Evolutionary conservation across 1,140 invertebrate genomes (phyloP), one percentile per base, ranked within the genome.

Genomic region (Nasonia longicornis): DNA sequence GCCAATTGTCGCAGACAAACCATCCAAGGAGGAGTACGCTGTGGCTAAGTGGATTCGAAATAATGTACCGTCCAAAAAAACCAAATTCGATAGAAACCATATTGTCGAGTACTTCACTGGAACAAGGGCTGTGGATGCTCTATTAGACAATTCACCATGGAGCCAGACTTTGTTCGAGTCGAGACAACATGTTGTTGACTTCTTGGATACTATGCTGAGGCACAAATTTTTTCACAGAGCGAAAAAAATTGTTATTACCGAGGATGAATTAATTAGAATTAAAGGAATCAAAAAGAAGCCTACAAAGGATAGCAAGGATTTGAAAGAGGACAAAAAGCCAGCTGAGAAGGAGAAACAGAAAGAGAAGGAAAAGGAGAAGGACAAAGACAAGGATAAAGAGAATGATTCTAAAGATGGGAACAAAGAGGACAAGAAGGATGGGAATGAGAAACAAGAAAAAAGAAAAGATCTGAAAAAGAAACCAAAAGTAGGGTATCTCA

Each of bases 61-160:
- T 82, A 98, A 98, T 91, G 95, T 98, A 20, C 97, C 96, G 20
- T 96, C 94, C 10, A 98, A 98, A 90, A 97, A 97, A 88, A 98
- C 97, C 0, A 99, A 97, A 91, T 98, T 99, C 87, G 87, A 90
- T 52, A 92, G 97, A 69, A 96, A 96, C 86, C 98, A 99, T 89
- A 96, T 97, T 91, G 98, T 99, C 0, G 96, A 98, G 89, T 98
- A 99, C 91, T 99, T 99, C 85, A 97, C 97, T 85, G 97, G 97
- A 95, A 93, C 93, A 66, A 97, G 97, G 89, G 98, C 98, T 2
- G 94, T 99, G 0, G 97, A 99, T 91, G 95, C 94, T 1, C 90
- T 99, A 11, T 87, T 99, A 86, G 95, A 97, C 64, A 87, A 85
- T 31, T 99, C 98, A 0, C 96, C 97, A 89, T 99, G 97, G 95